These are phyloP conservation scores for Pandemis heparana DNA, from an alignment of 2,888 invertebrate genomes.

Conservation along the genomic window DNA sequence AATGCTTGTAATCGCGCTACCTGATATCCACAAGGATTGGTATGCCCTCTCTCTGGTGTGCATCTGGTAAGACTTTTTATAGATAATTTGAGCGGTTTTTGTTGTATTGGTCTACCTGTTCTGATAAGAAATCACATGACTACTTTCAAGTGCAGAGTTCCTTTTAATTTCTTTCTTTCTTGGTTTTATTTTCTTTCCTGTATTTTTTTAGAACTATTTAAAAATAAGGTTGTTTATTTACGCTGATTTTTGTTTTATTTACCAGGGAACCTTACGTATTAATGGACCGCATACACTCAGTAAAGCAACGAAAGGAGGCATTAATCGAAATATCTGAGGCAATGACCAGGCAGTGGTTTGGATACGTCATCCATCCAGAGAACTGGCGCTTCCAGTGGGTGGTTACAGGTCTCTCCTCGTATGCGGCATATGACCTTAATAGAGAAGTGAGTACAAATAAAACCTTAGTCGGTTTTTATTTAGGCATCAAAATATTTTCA, in stretches of 20 bases:
- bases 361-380: constrained; percentile 84
- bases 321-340: constrained; percentile 87
- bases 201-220: too few relatives aligned
- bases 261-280: constrained; percentile 75
- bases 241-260: not conserved
- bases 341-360: constrained; percentile 90
- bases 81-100: not conserved
- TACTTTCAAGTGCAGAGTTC: too few relatives aligned
- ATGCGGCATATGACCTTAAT: constrained; percentile 86
- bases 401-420: constrained; percentile 84
- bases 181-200: too few relatives aligned
- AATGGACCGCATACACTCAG: constrained; percentile 65
- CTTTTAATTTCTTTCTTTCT: too few relatives aligned
- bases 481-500: too few relatives aligned
- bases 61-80: constrained; percentile 71
- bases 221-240: too few relatives aligned
- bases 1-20: constrained; percentile 68
- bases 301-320: constrained; percentile 74
- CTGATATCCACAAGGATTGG: constrained; percentile 72
- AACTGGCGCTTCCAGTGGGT: constrained; percentile 89
- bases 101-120: too few relatives aligned
- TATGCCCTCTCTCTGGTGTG: constrained; percentile 69
- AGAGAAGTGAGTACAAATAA: constrained; percentile 67
- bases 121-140: too few relatives aligned
- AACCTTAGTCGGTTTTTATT: too few relatives aligned